Base-by-base conservation (phyloP, 2,888 invertebrate genomes). In the Trachelus troglodyta region DNA sequence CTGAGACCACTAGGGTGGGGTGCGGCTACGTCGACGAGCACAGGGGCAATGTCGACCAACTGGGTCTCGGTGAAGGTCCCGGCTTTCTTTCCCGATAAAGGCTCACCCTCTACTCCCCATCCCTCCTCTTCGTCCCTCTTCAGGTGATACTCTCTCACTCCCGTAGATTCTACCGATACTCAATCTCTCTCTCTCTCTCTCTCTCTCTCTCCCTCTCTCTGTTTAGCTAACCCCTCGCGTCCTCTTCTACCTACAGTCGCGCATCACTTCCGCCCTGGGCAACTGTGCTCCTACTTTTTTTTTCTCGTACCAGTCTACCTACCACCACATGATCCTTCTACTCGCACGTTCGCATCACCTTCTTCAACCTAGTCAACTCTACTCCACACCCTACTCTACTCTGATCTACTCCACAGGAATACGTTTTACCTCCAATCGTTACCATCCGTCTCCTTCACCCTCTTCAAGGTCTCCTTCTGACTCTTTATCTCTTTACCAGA, bases 1-100 rank as follows among this genome's bases (percentile, higher is more conserved):
- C 40, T 40, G 78, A 79, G 77, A 33, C 79, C 75, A 79, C 75
- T 75, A 68, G 81, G 79, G 84, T 79, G 82, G 82, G 84, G 83
- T 81, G 84, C 79, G 75, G 76, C 73, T 75, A 82, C 78, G 81
- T 81, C 40, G 40, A 40, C 40, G 80, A 78, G 79, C 82, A 84
- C 90, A 89, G 90, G 90, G 89, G 87, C 90, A 90, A 90, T 90
- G 90, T 89, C 90, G 90, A 89, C 79, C 87, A 89, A 89, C 87
- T 89, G 84, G 90, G 90, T 90, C 90, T 91, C 89, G 90, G 89
- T 89, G 90, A 90, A 90, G 90, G 90, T 89, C 89, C 86, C 85
- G 83, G 84, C 78, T 78, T 79, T 78, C 31, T 69, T 69, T 73
- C 74, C 74, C 69, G 69, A 34, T 79, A 79, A 75, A 75, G 77